Conservation (phyloP, 2,888 invertebrate genomes). For the Megalurothrips usitatus region DNA sequence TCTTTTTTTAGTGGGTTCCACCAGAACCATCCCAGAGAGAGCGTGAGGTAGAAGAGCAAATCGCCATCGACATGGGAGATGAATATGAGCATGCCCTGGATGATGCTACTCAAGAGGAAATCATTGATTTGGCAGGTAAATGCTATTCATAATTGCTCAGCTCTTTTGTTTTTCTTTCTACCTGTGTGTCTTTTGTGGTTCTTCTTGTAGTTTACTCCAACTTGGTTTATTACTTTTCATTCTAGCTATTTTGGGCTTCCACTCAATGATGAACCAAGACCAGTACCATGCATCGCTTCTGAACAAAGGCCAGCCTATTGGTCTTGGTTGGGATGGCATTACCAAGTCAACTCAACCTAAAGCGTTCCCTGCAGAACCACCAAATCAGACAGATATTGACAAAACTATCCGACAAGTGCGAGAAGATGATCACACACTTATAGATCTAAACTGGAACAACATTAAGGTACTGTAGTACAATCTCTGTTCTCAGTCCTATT, state of each 20-base stretch:
- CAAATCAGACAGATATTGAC: constrained; percentile 94
- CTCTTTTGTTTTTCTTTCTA: not conserved
- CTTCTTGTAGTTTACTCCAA: constrained; percentile 5
- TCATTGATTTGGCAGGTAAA: constrained; percentile 93
- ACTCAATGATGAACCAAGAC: constrained; percentile 99
- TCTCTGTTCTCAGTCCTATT: constrained; percentile 1
- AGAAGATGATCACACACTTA: constrained; percentile 80
- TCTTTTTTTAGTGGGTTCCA: constrained; percentile 68
- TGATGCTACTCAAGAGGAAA: constrained; percentile 87
- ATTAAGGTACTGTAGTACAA: constrained; percentile 70
- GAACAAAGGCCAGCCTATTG: constrained; percentile 86
- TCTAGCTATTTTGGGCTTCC: constrained; percentile 95
- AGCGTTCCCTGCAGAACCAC: constrained; percentile 89
- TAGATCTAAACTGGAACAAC: constrained; percentile 98
- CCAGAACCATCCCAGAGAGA: constrained; percentile 59
- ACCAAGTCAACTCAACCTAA: constrained; percentile 91
- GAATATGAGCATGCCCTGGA: constrained; percentile 89
- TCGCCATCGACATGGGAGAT: constrained; percentile 87
- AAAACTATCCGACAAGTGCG: constrained; percentile 84
- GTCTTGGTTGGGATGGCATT: constrained; percentile 89
- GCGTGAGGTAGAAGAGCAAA: constrained; percentile 83
- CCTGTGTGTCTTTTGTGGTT: not conserved
- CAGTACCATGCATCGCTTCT: constrained; percentile 96
- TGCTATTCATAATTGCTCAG: constrained; percentile 24
- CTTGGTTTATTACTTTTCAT: constrained; percentile 28